These are phyloP conservation scores for Kradibia gibbosae DNA, from an alignment of 1,140 invertebrate species.

Conservation along the genomic window DNA sequence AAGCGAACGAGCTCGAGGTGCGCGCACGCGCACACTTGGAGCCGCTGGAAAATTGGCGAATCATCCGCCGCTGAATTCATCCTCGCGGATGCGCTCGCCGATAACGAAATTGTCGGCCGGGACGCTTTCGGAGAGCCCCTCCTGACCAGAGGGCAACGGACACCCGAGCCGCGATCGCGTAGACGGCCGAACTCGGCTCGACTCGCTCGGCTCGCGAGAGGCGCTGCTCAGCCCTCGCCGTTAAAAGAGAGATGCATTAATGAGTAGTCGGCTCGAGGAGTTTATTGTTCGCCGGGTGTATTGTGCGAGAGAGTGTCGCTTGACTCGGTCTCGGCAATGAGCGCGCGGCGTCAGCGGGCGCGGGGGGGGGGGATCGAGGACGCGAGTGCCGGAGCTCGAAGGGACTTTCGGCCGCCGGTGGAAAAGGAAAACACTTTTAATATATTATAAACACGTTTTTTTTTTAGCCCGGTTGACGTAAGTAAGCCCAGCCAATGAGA, in stretches of 20 bases:
- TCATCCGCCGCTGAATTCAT: constrained; percentile 30
- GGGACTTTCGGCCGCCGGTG: constrained; percentile 11
- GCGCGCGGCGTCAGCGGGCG: too few relatives aligned
- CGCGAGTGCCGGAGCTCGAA: not conserved
- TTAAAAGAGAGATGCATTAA: constrained; percentile 21
- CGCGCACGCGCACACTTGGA: not conserved
- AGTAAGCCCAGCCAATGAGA: not conserved
- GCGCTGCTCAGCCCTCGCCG: constrained; percentile 14
- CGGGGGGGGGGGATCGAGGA: not conserved
- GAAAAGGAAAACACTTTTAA: not conserved
- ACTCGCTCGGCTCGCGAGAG: not conserved
- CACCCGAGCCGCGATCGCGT: too few relatives aligned
- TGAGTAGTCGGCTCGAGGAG: constrained; percentile 37
- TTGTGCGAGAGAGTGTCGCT: constrained; percentile 3
- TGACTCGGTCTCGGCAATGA: not conserved
- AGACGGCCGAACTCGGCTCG: not conserved
- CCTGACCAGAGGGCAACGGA: not conserved
- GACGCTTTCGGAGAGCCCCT: not conserved
- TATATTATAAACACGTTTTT: not conserved
- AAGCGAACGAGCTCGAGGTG: not conserved
- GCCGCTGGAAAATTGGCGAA: constrained; percentile 41
- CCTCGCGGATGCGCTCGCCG: constrained; percentile 7
- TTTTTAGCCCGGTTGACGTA: not conserved
- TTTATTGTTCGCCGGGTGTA: constrained; percentile 43
- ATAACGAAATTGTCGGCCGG: constrained; percentile 37